Base-by-base conservation (phyloP, 2,888 invertebrate genomes). In the Rhimphoctona megacephalus region DNA sequence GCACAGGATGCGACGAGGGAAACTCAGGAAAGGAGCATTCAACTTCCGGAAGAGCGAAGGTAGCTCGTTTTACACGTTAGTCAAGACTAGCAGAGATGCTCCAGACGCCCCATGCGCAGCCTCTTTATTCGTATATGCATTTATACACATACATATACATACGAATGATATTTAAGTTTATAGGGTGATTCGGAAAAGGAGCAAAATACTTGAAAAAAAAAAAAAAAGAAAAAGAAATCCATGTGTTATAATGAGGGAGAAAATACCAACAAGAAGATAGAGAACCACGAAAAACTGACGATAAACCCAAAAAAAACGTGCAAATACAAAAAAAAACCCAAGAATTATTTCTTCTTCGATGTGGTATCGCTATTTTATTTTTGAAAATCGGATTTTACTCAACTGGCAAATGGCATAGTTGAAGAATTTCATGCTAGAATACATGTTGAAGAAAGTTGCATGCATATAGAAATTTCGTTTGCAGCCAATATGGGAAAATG, bases 21-120 rank as follows among this genome's bases (percentile, higher is more conserved):
- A 82, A 85, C 78, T 82, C 78, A 76, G 57, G 74, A 67, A 85
- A 85, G 73, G 85, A 83, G 83, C 83, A 72, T 80, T 80, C 69
- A 83, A 66, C 79, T 76, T 73, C 76, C 79, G 85, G 76, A 85
- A 73, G 78, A 83, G 66, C 74, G 82, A 43, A 54, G 79, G 46
- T 72, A 46, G 78, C 76, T 79, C 69, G 85, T 85, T 85, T 85
- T 66, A 76, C 76, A 79, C 76, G 33, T 54, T 39, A 19, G 67
- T 82, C 43, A 67, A 85, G 74, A 64, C 54, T 14, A 8, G 22
- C 80, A 14, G 30, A 79, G 30, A 46, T 30, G 39, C 49, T 49
- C 54, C 74, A 57, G 67, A 46, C 49, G 39, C 39, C 33, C 49
- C 54, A 22, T 19, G 30, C 49, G 67, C 46, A 57, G n/a, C 14